A percentile compares a stretch with the other conserved stretches of the same genome.
These are phyloP conservation scores for Acrocephalus scirpaceus DNA, from an alignment of 2,797 vertebrate genomes.

Conservation along the genomic window DNA sequence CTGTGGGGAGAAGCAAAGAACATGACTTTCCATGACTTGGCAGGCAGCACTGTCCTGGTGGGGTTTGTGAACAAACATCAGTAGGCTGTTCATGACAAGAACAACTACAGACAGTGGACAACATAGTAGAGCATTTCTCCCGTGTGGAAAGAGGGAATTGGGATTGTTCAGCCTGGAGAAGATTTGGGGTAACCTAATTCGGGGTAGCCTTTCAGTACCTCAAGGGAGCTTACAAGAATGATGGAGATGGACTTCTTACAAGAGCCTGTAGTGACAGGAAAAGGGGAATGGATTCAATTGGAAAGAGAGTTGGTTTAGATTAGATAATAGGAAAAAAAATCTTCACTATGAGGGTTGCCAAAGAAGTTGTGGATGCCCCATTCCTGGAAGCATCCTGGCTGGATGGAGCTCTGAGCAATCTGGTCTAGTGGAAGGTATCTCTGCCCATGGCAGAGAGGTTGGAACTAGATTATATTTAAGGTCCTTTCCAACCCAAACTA, in stretches of 20 bases:
- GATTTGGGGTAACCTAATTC: not conserved
- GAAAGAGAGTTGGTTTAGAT: not conserved
- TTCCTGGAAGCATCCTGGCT: not conserved
- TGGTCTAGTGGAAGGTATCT: not conserved
- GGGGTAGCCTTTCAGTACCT: not conserved
- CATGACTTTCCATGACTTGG: accelerated
- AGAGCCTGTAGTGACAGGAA: not conserved
- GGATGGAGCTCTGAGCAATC: not conserved
- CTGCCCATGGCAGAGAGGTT: not conserved
- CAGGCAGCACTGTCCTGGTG: not conserved
- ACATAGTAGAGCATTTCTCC: not conserved
- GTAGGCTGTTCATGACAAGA: not conserved
- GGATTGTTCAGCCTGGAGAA: not conserved
- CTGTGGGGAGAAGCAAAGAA: not conserved
- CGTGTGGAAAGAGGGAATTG: not conserved
- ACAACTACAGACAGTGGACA: not conserved
- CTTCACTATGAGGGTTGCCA: not conserved
- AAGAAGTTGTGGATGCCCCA: not conserved
- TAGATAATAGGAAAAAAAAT: not conserved
- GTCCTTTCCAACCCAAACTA: not conserved
- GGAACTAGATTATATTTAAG: not conserved
- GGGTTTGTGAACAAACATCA: not conserved
- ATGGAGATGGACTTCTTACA: not conserved
- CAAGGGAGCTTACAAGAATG: not conserved
- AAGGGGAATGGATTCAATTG: not conserved